A percentile compares a stretch with the other conserved stretches of the same genome.
These are phyloP conservation scores for Leucophenga maculata DNA, from an alignment of 2,888 invertebrate genomes.

Conservation along the genomic window DNA sequence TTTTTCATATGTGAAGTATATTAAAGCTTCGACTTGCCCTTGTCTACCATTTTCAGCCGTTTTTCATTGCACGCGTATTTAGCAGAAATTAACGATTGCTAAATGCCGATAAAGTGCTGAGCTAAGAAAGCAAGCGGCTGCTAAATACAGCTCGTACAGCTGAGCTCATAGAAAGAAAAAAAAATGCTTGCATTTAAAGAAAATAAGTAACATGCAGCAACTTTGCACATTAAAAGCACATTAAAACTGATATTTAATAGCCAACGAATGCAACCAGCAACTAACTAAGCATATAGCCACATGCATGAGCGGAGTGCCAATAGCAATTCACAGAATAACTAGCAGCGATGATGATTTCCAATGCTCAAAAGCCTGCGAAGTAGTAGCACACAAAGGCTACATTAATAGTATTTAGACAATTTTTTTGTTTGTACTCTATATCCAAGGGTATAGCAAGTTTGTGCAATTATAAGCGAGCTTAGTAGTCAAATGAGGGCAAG, in stretches of 20 bases:
- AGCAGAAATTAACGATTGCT: conserved; percentile 3
- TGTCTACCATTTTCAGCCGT: too few relatives aligned
- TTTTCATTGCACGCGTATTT: neutral
- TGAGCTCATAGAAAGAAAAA: neutral
- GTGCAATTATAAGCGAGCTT: too few relatives aligned
- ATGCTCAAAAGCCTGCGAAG: too few relatives aligned
- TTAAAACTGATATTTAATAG: conserved; percentile 15
- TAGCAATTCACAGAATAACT: conserved; percentile 5
- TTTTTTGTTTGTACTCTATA: too few relatives aligned
- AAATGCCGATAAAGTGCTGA: neutral
- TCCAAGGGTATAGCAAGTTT: too few relatives aligned
- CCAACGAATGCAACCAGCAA: conserved; percentile 4
- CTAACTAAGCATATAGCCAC: neutral
- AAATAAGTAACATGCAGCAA: too few relatives aligned
- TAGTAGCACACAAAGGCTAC: too few relatives aligned
- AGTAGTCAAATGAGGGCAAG: too few relatives aligned
- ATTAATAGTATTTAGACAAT: too few relatives aligned
- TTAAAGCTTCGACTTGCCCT: too few relatives aligned
- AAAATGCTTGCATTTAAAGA: neutral
- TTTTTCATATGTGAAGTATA: too few relatives aligned
- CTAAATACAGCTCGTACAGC: neutral
- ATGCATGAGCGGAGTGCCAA: conserved; percentile 22
- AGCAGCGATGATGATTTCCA: too few relatives aligned
- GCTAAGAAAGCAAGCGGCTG: neutral
- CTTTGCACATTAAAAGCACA: conserved; percentile 9